phyloP scores from a whole-genome alignment of 2,113 vertebrate species.

The Clinocottus analis region DNA sequence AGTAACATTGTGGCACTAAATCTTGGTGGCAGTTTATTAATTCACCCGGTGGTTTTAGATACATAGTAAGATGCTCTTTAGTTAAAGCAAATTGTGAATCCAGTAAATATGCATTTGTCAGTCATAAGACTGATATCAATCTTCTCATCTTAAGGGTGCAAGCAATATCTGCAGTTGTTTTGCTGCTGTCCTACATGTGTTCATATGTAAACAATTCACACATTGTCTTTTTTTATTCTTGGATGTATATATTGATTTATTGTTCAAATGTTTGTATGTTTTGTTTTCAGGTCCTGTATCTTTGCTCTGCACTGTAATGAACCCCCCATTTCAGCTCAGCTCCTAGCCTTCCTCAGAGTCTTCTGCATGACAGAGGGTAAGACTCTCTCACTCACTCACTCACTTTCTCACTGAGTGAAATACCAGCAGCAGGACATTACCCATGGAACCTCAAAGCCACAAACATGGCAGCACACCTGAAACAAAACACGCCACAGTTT shows the following conservation, averaged over 20 bases:
- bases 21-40: no score
- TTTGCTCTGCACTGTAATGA: constrained; percentile 94
- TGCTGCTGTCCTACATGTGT: no score
- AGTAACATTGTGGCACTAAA: no score
- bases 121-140: background rate
- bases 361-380: constrained; percentile 97
- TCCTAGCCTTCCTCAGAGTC: constrained; percentile 95
- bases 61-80: no score
- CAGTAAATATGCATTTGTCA: no score
- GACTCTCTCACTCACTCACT: no score
- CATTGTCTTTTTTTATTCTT: background rate
- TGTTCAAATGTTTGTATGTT: background rate
- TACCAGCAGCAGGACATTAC: constrained; percentile 1
- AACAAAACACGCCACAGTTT: constrained; percentile 13
- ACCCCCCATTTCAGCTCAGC: constrained; percentile 95
- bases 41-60: no score
- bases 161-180: no score
- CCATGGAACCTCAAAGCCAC: background rate
- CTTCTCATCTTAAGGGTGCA: background rate
- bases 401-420: background rate
- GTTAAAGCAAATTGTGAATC: no score
- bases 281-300: constrained; percentile 89
- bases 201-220: background rate
- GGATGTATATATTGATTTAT: background rate
- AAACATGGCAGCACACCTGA: constrained; percentile 9